phyloP scores from a whole-genome alignment of 2,113 vertebrate species.

The Acinonyx jubatus region DNA sequence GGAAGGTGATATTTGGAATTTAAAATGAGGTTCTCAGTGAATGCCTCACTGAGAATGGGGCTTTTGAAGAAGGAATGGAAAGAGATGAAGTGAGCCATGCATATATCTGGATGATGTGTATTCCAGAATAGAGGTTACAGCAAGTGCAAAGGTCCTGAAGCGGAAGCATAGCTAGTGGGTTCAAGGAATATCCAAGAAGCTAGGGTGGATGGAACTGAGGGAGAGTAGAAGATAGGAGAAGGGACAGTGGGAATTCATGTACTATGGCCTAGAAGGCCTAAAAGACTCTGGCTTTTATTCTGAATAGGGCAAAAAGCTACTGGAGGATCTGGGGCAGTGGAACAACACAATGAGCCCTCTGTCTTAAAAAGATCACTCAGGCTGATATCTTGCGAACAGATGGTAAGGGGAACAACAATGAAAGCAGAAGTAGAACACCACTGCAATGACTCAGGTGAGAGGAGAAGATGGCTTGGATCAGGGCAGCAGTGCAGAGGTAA shows the following conservation, averaged over 20 bases:
- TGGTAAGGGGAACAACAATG: background rate
- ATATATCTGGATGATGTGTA: background rate
- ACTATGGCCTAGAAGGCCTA: background rate
- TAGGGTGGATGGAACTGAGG: background rate
- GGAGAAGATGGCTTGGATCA: background rate
- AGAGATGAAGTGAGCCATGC: background rate
- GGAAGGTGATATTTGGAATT: background rate
- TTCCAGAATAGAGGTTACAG: background rate
- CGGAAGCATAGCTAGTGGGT: background rate
- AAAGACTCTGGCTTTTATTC: background rate
- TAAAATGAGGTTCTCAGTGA: background rate
- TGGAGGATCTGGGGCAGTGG: background rate
- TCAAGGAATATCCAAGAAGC: background rate
- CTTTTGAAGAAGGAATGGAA: conserved; percentile 10
- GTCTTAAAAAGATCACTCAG: background rate
- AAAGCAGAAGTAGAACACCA: background rate
- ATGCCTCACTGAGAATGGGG: background rate
- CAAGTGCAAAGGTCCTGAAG: background rate
- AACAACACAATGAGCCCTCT: background rate
- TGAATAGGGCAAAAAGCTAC: background rate
- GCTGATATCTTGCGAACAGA: background rate
- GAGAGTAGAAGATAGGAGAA: background rate
- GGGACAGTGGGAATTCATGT: background rate
- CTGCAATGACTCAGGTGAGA: background rate
- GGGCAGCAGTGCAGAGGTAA: background rate